Evolutionary conservation across 2,113 vertebrate genomes (phyloP).

Genomic region (Bubalus kerabau): DNA sequence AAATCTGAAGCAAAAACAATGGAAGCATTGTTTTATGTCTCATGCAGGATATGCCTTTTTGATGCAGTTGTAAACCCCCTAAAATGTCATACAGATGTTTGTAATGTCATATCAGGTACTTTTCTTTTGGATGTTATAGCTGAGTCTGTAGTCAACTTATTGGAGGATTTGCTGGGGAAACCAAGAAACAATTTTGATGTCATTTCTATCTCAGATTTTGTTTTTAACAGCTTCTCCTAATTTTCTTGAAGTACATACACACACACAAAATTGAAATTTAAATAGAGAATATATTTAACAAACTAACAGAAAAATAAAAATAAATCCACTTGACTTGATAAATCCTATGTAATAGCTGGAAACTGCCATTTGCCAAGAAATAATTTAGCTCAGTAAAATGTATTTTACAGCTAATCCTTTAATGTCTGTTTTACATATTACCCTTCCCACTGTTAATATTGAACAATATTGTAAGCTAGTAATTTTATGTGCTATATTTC

Average conservation of each 20-base stretch:
- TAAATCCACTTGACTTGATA: conserved; percentile 65
- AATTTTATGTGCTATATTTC: conserved; percentile 66
- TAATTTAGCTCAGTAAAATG: conserved; percentile 62
- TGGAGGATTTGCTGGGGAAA: conserved; percentile 65
- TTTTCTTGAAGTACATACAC: background rate
- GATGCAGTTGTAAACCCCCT: conserved; percentile 49
- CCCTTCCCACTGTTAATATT: conserved; percentile 63
- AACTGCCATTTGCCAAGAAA: conserved; percentile 54
- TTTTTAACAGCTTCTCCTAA: conserved; percentile 30
- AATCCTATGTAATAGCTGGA: conserved; percentile 61
- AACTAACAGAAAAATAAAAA: conserved; percentile 66
- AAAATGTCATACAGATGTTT: conserved; percentile 61
- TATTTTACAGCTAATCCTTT: conserved; percentile 74
- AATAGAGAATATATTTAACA: conserved; percentile 47
- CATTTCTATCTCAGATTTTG: conserved; percentile 30
- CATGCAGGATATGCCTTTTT: conserved; percentile 58
- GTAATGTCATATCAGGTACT: background rate
- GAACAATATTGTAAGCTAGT: conserved; percentile 57
- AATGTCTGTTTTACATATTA: conserved; percentile 70
- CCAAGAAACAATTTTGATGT: conserved; percentile 8
- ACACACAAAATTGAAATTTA: conserved; percentile 35
- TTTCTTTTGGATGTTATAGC: conserved; percentile 54
- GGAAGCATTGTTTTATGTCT: conserved; percentile 54
- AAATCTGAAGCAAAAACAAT: conserved; percentile 5
- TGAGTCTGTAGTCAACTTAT: conserved; percentile 45